Conservation (phyloP, 1,140 invertebrate genomes). For the Hesperophylax magnus region DNA sequence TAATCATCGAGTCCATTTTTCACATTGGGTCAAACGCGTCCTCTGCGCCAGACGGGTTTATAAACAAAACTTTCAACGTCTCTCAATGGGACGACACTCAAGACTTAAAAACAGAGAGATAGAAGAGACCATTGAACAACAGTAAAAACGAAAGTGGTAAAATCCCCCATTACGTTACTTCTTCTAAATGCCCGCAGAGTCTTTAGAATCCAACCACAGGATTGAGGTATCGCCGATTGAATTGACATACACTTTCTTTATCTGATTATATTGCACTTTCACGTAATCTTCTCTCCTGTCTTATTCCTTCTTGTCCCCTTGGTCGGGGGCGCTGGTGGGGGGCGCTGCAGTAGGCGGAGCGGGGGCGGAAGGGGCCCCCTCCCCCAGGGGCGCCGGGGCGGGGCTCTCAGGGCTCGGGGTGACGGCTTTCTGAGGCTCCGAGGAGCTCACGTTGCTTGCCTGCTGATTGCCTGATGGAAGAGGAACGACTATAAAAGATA, state of each 20-base stretch:
- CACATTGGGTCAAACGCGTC: not conserved
- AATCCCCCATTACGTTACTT: too few relatives aligned
- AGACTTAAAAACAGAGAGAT: too few relatives aligned
- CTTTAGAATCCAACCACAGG: too few relatives aligned
- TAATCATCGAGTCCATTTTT: slow-evolving; percentile 1
- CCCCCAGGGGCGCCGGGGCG: slow-evolving; percentile 58
- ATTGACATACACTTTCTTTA: too few relatives aligned
- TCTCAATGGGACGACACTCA: too few relatives aligned
- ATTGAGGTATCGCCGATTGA: too few relatives aligned
- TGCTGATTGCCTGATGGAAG: slow-evolving; percentile 44
- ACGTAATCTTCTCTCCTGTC: too few relatives aligned
- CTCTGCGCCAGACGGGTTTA: not conserved
- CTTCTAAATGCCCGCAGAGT: too few relatives aligned
- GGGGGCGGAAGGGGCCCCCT: slow-evolving; percentile 61
- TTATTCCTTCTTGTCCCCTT: slow-evolving; percentile 24
- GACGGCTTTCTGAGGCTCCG: slow-evolving; percentile 39
- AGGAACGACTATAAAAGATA: slow-evolving; percentile 23
- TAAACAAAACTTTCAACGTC: not conserved
- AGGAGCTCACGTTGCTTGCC: not conserved
- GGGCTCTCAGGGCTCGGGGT: slow-evolving; percentile 52
- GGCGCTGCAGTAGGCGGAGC: slow-evolving; percentile 51
- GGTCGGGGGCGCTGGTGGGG: not conserved
- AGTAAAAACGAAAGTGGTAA: too few relatives aligned
- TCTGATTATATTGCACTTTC: too few relatives aligned
- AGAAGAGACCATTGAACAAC: too few relatives aligned